phyloP scores from a whole-genome alignment of 2,797 vertebrate genomes.

The Pseudocheirus occidentalis region DNA sequence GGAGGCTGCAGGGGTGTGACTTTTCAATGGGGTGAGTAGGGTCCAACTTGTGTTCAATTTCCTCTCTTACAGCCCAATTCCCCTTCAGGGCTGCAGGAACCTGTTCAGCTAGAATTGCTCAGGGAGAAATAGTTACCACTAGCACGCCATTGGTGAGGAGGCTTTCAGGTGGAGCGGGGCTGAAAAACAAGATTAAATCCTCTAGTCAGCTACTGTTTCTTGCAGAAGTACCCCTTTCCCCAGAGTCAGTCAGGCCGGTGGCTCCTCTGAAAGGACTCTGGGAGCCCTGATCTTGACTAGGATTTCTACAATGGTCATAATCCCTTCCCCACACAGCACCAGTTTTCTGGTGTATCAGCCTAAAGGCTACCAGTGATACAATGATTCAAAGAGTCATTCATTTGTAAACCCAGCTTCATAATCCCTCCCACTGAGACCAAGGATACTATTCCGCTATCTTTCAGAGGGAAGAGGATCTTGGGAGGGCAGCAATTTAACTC shows the following conservation, averaged over 20 bases:
- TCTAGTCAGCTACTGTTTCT: not conserved
- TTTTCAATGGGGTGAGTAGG: not conserved
- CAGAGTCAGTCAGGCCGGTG: not conserved
- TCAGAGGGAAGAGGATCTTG: not conserved
- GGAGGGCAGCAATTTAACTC: not conserved
- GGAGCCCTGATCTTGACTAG: not conserved
- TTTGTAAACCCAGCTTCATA: not conserved
- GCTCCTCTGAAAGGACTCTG: not conserved
- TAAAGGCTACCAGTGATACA: not conserved
- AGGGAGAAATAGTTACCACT: constrained; percentile 85
- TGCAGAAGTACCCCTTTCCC: accelerated
- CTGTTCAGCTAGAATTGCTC: not conserved
- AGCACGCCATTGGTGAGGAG: constrained; percentile 90
- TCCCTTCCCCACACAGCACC: not conserved
- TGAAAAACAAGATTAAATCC: constrained; percentile 82
- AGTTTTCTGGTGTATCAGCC: not conserved
- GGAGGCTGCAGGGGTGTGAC: constrained; percentile 1
- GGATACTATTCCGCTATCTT: not conserved
- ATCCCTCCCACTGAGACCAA: not conserved
- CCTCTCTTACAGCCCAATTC: not conserved
- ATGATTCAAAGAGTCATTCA: not conserved
- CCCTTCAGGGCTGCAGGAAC: not conserved
- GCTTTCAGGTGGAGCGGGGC: constrained; percentile 80
- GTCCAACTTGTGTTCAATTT: not conserved
- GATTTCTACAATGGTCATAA: not conserved